These are phyloP conservation scores for Micronycteris hirsuta DNA, from an alignment of 2,113 vertebrate genomes.

Conservation along the genomic window DNA sequence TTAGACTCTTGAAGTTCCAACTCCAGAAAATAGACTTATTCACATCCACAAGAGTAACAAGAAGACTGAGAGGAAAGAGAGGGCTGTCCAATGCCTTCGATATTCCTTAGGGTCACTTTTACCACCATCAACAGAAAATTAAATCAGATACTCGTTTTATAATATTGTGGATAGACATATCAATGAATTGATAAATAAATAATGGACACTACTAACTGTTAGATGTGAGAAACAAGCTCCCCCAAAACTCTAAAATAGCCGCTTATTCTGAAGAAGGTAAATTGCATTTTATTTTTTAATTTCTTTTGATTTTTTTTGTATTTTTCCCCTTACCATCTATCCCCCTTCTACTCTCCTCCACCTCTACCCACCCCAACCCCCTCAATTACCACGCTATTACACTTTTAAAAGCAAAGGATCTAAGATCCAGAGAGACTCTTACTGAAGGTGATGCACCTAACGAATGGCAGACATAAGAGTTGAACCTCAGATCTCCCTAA, in stretches of 20 bases:
- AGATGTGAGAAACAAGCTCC: not conserved
- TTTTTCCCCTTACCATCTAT: too few species aligned
- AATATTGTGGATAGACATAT: not conserved
- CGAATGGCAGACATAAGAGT: not conserved
- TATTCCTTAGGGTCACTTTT: not conserved
- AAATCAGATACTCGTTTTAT: not conserved
- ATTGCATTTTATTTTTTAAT: not conserved
- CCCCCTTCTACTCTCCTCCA: too few species aligned
- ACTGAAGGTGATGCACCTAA: not conserved
- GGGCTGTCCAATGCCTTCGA: not conserved
- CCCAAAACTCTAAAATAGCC: not conserved
- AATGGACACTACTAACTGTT: not conserved
- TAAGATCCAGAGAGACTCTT: not conserved
- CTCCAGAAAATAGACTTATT: not conserved
- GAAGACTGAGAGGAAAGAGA: not conserved
- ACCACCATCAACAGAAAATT: not conserved
- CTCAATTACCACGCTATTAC: too few species aligned
- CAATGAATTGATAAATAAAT: not conserved
- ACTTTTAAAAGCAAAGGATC: not conserved
- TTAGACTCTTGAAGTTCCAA: not conserved
- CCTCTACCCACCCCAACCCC: too few species aligned
- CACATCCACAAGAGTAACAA: not conserved
- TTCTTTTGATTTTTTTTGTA: too few species aligned
- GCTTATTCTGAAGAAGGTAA: not conserved
- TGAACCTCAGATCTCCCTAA: not conserved